Evolutionary conservation across 2,888 invertebrate species (phyloP), one percentile per base, ranked within the genome.

Genomic region (Leptura quadrifasciata): DNA sequence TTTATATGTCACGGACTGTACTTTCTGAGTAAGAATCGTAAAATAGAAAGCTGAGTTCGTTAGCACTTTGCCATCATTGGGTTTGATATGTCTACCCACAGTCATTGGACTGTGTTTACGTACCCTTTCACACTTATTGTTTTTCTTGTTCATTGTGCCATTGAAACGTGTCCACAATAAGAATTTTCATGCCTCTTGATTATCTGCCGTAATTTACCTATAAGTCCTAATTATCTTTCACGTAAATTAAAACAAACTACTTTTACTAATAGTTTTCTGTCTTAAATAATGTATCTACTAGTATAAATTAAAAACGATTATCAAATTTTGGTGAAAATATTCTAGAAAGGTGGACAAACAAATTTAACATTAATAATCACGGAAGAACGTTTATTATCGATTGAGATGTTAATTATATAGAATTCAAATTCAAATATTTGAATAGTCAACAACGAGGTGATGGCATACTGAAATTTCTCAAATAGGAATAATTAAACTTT

Each of bases 41-140:
- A 84, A 86, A 86, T 86, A 86, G 86, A 86, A 86, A 86, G 86
- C 84, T 83, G 83, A 80, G 86, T 85, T 86, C 86, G 84, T 84
- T 86, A 85, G 82, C 86, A 86, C 82, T 75, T 76, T 71, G 31
- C 55, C 63, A 55, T 55, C 52, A 54, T 24, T 24, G 57, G 27
- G 17, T 58, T 24, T 58, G 18, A 31, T 67, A 57, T 68, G 57
- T 57, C 55, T 64, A 70, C 74, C 68, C 64, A 72, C 71, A 71
- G 73, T 67, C 54, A 58, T 75, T 58, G 75, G 73, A 64, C 63
- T 64, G 64, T 35, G 67, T 39, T 47, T 64, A 64, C 52, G 60
- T 17, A 18, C 24, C 24, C 35, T 27, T 35, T 20, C 20, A 20
- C 35, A 31, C 31, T 24, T 47, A 65, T 20, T 52, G 8, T 20